A percentile compares a stretch with the other conserved stretches of the same genome.
These are phyloP conservation scores for Brachionus rubens DNA, from an alignment of 1,140 invertebrate species.

Conservation along the genomic window DNA sequence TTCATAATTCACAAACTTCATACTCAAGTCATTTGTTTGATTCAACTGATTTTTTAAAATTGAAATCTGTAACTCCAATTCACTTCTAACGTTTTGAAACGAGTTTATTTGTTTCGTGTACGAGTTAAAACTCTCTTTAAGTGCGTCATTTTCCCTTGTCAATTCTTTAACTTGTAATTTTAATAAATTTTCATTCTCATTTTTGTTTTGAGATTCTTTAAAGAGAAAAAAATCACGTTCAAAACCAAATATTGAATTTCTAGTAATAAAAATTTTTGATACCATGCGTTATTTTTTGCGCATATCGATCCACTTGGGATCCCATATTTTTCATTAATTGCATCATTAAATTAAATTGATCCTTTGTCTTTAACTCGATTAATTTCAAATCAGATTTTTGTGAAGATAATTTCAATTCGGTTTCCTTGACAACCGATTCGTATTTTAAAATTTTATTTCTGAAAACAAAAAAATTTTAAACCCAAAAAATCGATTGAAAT, in stretches of 20 bases:
- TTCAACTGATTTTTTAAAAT: not conserved
- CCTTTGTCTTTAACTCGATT: not conserved
- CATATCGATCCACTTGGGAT: not conserved
- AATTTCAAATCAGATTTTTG: conserved; percentile 31
- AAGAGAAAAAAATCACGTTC: not conserved
- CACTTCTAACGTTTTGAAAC: not conserved
- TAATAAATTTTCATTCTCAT: not conserved
- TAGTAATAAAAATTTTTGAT: not conserved
- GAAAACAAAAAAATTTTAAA: not conserved
- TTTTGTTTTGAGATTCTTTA: not conserved
- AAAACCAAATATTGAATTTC: not conserved
- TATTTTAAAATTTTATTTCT: conserved; percentile 33
- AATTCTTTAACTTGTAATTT: not conserved
- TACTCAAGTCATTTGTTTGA: not conserved
- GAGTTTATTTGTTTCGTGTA: conserved; percentile 2
- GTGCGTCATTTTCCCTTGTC: not conserved
- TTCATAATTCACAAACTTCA: not conserved
- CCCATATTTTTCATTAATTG: not conserved
- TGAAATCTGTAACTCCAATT: not conserved
- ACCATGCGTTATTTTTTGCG: not conserved
- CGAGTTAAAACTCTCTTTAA: not conserved
- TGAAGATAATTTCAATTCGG: not conserved
- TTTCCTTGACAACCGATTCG: conserved; percentile 35
- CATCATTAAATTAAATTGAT: not conserved
- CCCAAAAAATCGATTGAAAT: not conserved